Percentiles rank a stretch among this genome's conserved stretches.
Conservation (phyloP, 37 sponge, comb jelly and placozoan genomes). For the Chondrilla cf. caribensis region DNA sequence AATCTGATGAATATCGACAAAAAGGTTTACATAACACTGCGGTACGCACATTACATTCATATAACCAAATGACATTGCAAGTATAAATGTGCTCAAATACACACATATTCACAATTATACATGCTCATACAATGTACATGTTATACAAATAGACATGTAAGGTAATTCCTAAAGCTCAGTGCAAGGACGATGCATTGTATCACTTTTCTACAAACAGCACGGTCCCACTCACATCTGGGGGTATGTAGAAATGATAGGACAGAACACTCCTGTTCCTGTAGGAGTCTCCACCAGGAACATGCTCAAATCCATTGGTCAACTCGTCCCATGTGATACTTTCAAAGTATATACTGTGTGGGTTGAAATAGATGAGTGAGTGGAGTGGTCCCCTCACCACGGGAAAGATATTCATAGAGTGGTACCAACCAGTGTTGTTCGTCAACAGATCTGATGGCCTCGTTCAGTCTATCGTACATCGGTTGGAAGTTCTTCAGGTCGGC, state of each 20-base stretch:
- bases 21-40: too few species aligned
- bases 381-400: too few species aligned
- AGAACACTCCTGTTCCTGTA: constrained; percentile 83
- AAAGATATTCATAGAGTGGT: not conserved
- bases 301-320: constrained; percentile 69
- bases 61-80: too few species aligned
- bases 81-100: not conserved
- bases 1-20: too few species aligned
- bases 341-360: constrained; percentile 61
- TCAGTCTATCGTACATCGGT: constrained; percentile 74
- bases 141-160: not conserved
- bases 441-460: constrained; percentile 17
- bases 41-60: not conserved
- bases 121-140: not conserved
- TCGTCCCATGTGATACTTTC: constrained; percentile 84
- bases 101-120: not conserved
- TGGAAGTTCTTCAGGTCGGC: constrained; percentile 71
- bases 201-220: not conserved
- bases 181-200: not conserved
- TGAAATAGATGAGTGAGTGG: too few species aligned
- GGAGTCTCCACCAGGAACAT: constrained; percentile 72
- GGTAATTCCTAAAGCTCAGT: not conserved
- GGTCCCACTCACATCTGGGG: constrained; percentile 50
- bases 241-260: constrained; percentile 82
- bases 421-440: constrained; percentile 17